Evolutionary conservation across 2,113 vertebrate species (phyloP), one percentile per base, ranked within the genome.

Genomic region (Balaeniceps rex): DNA sequence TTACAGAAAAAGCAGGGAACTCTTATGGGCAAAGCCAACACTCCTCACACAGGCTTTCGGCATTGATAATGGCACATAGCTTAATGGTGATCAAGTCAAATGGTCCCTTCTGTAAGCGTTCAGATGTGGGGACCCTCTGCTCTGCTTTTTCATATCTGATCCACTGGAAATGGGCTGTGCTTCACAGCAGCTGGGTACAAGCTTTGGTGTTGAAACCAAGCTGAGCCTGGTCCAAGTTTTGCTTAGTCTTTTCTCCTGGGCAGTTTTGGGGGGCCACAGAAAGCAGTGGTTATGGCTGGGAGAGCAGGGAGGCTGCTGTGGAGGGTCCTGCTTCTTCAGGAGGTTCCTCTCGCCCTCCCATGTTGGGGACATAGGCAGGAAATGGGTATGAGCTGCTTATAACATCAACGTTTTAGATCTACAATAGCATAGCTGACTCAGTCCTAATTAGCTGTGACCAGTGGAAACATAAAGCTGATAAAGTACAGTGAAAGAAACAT

Each of bases 401-500:
- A 71, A 24, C 19, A 28, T 69, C 34, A 90, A 5, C 21, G 10
- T n/a, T 83, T 92, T 66, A 54, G 31, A 83, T 69, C 29, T 54
- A 21, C 51, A 78, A 14, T 36, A 74, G 42, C 36, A 57, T 52
- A 85, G 71, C 71, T 83, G 21, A 10, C 69, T 94, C 51, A 40
- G 64, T 52, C 47, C 85, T 78, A 86, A 95, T 87, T 88, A 83
- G 72, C 83, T 94, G 88, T 88, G 92, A 92, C 64, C 71, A 88
- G 71, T 58, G 54, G 87, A 74, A 92, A 49, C 14, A 34, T 71
- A 72, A 83, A 76, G 40, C 46, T 92, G 88, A 80, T 26, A 29
- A 13, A 66, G 66, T 52, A 34, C 33, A 54, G 82, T 12, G 75
- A 58, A 86, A 76, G 88, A 83, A 88, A 38, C 14, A 8, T 22